phyloP scores from a whole-genome alignment of 1,140 invertebrate genomes.

The Macrobrachium nipponense region DNA sequence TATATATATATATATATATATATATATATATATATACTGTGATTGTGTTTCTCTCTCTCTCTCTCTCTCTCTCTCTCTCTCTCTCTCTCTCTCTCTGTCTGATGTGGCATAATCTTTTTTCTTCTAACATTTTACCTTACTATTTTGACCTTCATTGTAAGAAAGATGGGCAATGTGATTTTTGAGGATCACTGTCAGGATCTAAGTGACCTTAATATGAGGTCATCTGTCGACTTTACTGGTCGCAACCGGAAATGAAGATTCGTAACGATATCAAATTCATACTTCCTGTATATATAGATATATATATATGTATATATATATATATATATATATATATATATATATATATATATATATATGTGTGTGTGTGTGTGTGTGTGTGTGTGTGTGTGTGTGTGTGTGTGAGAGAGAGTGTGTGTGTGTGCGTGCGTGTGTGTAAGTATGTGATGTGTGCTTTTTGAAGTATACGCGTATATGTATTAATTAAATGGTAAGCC shows the following conservation, averaged over 20 bases:
- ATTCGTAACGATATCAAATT: too few relatives aligned
- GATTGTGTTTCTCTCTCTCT: neutral
- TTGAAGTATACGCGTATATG: neutral
- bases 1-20: constrained; percentile 12
- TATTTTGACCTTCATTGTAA: too few relatives aligned
- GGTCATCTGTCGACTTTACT: too few relatives aligned
- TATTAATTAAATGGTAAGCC: too few relatives aligned
- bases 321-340: neutral
- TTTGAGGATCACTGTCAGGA: too few relatives aligned
- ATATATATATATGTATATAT: neutral
- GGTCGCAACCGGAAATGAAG: too few relatives aligned
- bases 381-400: neutral
- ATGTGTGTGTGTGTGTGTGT: neutral
- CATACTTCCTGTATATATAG: too few relatives aligned
- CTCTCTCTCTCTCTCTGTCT: neutral
- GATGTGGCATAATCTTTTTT: too few relatives aligned
- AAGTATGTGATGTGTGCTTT: neutral
- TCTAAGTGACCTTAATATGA: too few relatives aligned
- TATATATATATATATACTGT: neutral
- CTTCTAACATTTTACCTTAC: too few relatives aligned
- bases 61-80: constrained; percentile 11
- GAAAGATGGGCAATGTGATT: too few relatives aligned
- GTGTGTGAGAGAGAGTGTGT: neutral
- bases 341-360: neutral
- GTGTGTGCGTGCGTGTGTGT: neutral